Conservation (phyloP, 2,113 vertebrate genomes). For the Ciconia boyciana region DNA sequence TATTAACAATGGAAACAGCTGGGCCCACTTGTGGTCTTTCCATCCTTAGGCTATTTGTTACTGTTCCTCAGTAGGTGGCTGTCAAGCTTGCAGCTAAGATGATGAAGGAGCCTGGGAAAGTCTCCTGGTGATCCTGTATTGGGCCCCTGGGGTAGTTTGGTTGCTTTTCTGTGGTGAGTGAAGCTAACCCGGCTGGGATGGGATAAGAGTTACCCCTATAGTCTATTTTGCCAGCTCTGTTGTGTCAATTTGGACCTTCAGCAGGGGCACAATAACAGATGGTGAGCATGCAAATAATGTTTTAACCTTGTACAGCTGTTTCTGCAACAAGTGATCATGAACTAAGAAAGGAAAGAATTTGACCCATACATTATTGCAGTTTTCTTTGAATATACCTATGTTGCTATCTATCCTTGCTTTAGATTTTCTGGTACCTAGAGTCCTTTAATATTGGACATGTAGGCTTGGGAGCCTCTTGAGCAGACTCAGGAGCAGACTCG, state of each 20-base stretch:
- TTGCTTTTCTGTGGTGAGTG: background rate
- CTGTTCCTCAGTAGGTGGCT: background rate
- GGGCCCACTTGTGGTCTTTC: background rate
- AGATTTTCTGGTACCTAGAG: background rate
- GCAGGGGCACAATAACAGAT: background rate
- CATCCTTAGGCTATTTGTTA: background rate
- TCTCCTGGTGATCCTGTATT: fast-evolving
- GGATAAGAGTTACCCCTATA: background rate
- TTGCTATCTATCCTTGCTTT: background rate
- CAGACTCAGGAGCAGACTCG: background rate
- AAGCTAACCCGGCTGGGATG: background rate
- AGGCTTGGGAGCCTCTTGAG: background rate
- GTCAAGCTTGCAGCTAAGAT: background rate
- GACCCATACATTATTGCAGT: background rate
- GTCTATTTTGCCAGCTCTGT: background rate
- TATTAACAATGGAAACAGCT: background rate
- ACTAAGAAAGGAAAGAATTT: background rate
- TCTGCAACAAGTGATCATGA: background rate
- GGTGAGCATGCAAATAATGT: background rate
- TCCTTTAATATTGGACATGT: background rate
- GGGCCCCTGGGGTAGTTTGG: fast-evolving
- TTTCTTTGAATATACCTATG: fast-evolving
- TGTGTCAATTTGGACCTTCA: background rate
- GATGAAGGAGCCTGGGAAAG: background rate
- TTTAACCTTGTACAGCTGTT: background rate